Conservation (phyloP, 37 sponge, comb jelly and placozoan genomes). For the Trichoplax adhaerens region DNA sequence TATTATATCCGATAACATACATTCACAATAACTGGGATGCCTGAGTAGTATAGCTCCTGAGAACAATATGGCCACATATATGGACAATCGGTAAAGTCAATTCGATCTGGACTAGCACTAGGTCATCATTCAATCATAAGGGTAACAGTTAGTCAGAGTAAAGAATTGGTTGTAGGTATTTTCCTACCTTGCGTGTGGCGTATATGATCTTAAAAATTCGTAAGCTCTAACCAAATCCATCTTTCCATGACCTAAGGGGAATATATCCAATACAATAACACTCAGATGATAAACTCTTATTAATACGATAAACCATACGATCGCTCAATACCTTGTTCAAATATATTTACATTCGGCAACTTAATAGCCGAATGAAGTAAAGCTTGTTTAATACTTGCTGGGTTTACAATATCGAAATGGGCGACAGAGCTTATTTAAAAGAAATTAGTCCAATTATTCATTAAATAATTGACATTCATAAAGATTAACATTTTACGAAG, state of each 20-base stretch:
- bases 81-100: slow-evolving; percentile 91
- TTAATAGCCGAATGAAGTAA: slow-evolving; percentile 82
- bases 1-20: slow-evolving; percentile 24
- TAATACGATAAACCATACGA: slow-evolving; percentile 5
- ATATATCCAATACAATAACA: neutral
- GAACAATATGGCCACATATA: slow-evolving; percentile 99
- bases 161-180: neutral
- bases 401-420: slow-evolving; percentile 40
- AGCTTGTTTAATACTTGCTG: slow-evolving; percentile 96
- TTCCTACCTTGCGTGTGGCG: slow-evolving; percentile 59
- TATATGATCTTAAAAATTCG: slow-evolving; percentile 52
- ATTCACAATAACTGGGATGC: slow-evolving; percentile 74
- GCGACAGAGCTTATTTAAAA: slow-evolving; percentile 38
- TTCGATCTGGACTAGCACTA: slow-evolving; percentile 48
- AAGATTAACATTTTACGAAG: neutral
- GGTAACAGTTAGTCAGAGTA: neutral
- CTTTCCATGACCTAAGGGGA: slow-evolving; percentile 55
- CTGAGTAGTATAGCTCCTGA: slow-evolving; percentile 86
- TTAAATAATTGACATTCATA: neutral
- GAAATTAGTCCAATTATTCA: slow-evolving; percentile 5
- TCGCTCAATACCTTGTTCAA: slow-evolving; percentile 60
- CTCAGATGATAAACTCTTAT: no score
- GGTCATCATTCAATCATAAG: neutral
- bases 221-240: slow-evolving; percentile 77
- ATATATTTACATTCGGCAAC: slow-evolving; percentile 70